phyloP scores from a whole-genome alignment of 2,113 vertebrate genomes.

The Semnopithecus entellus region DNA sequence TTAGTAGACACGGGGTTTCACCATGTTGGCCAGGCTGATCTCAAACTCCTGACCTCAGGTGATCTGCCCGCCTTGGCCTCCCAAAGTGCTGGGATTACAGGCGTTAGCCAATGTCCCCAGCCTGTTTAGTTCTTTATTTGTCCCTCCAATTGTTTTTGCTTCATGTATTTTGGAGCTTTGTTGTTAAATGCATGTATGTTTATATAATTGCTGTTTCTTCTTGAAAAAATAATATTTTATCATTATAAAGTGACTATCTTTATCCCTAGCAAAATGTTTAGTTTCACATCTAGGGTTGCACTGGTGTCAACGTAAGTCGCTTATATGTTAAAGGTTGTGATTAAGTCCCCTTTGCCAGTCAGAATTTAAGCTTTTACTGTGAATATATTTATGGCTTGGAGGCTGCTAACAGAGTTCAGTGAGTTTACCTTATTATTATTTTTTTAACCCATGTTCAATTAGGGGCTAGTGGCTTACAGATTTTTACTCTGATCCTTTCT shows the following conservation, averaged over 20 bases:
- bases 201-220: neutral
- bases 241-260: neutral
- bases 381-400: neutral
- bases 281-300: neutral
- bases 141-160: too few species aligned
- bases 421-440: neutral
- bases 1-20: too few species aligned
- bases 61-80: too few species aligned
- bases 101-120: too few species aligned
- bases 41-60: too few species aligned
- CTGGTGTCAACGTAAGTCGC: neutral
- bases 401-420: neutral
- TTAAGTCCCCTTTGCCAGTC: neutral
- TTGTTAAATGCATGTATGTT: neutral
- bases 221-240: neutral
- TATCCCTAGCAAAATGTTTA: neutral
- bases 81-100: too few species aligned
- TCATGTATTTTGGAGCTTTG: neutral
- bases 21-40: too few species aligned
- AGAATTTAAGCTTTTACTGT: neutral
- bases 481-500: neutral
- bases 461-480: neutral
- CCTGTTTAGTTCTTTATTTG: too few species aligned
- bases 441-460: neutral
- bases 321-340: neutral